phyloP scores from a whole-genome alignment of 2,113 vertebrate genomes.

The Oceanites oceanicus region DNA sequence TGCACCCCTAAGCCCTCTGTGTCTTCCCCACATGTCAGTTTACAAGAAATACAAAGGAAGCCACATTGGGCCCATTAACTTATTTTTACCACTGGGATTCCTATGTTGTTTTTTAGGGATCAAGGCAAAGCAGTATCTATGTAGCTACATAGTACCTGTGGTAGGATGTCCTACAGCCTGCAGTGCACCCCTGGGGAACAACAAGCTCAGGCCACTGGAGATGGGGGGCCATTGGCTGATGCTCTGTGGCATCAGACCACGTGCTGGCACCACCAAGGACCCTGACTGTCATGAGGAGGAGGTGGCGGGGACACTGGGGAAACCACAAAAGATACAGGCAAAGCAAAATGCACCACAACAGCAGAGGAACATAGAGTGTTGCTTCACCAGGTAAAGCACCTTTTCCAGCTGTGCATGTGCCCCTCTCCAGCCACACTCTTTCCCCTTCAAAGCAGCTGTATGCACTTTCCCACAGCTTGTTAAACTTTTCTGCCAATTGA shows the following conservation, averaged over 20 bases:
- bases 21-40: neutral
- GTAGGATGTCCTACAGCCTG: neutral
- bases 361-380: rapidly evolving
- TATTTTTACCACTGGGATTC: neutral
- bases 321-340: neutral
- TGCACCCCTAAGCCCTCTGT: neutral
- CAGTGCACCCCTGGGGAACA: neutral
- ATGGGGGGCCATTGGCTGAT: rapidly evolving
- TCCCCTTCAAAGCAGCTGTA: neutral
- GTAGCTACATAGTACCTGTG: too few relatives aligned
- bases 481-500: neutral
- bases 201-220: neutral
- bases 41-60: neutral
- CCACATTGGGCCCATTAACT: neutral
- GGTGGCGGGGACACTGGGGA: rapidly evolving
- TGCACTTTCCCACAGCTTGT: neutral
- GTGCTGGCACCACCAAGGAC: neutral
- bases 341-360: neutral
- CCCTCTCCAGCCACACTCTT: neutral
- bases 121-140: neutral
- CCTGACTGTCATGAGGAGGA: neutral
- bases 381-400: neutral
- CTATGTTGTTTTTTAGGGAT: neutral
- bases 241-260: neutral
- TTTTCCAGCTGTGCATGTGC: neutral